Base-by-base conservation (phyloP, 1,140 invertebrate genomes). In the Hypothenemus hampei region DNA sequence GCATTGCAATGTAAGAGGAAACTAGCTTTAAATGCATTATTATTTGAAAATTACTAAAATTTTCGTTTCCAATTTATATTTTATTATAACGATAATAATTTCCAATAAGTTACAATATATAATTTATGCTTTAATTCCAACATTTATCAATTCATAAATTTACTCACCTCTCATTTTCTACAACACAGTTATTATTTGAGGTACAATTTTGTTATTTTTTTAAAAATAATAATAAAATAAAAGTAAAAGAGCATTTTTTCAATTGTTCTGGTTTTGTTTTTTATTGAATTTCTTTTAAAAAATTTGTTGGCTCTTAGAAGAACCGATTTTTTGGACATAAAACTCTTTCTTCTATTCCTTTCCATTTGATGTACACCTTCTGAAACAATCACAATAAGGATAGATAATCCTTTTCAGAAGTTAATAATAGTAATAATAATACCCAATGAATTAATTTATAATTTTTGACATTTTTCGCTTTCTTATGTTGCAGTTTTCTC, bases 391-490 rank as follows among this genome's bases (percentile, higher is more conserved):
- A 7, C 16, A 37, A 37, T 10, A 37, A n/a, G 16, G 10, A 13
- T 7, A 37, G 16, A n/a, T n/a, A 13, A 15, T 7, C 11, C 7
- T 1, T 10, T 15, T 7, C 7, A 37, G 11, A 1, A 37, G 35
- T 31, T 31, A 8, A n/a, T 21, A 10, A 16, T 26, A 33, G 8
- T 13, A 4, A 29, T 4, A 47, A 3, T 7, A 26, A 26, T 4
- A 3, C 18, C 23, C 7, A 18, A 31, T 31, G 26, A 49, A 13
- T 51, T 51, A 51, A 15, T 39, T 51, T 23, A 41, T 19, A 41
- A 41, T 39, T 51, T 51, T 51, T 35, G 37, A 15, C 48, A 51
- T 40, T 51, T 51, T 51, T 20, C 20, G 35, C 33, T 41, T 51
- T 19, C 48, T 22, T 26, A 41, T 16, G 11, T 41, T 51, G 16